These are phyloP conservation scores for Nomada ferruginata DNA, from an alignment of 2,888 invertebrate genomes.

Conservation along the genomic window DNA sequence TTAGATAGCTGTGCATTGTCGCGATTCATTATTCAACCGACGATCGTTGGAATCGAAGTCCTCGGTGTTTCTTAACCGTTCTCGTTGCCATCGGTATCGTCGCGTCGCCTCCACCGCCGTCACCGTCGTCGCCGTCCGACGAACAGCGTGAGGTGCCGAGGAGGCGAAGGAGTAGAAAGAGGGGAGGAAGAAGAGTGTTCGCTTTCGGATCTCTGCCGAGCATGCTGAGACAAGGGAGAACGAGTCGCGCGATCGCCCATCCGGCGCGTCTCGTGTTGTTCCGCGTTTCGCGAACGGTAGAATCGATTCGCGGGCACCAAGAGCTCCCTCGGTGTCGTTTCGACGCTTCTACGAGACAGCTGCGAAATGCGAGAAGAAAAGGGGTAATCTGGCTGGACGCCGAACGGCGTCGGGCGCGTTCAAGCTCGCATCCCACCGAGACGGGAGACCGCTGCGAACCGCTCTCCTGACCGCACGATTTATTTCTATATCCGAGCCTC, in stretches of 20 bases:
- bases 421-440: conserved; percentile 1
- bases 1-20: conserved; percentile 79
- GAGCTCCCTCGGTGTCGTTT: conserved; percentile 23
- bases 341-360: background rate
- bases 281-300: background rate
- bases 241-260: background rate
- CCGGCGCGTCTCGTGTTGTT: background rate
- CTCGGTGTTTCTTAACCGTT: no score
- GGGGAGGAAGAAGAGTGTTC: background rate
- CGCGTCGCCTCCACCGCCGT: background rate
- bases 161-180: background rate
- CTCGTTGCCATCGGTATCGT: no score
- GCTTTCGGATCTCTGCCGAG: background rate
- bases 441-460: background rate
- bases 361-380: no score
- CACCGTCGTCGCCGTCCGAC: background rate
- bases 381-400: no score
- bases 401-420: no score
- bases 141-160: background rate
- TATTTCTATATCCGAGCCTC: conserved; percentile 25
- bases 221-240: background rate
- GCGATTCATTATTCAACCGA: conserved; percentile 76
- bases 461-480: background rate
- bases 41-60: conserved; percentile 23
- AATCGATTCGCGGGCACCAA: background rate